phyloP scores from a whole-genome alignment of 1,140 invertebrate genomes.

The Harlomillsia oculata region DNA sequence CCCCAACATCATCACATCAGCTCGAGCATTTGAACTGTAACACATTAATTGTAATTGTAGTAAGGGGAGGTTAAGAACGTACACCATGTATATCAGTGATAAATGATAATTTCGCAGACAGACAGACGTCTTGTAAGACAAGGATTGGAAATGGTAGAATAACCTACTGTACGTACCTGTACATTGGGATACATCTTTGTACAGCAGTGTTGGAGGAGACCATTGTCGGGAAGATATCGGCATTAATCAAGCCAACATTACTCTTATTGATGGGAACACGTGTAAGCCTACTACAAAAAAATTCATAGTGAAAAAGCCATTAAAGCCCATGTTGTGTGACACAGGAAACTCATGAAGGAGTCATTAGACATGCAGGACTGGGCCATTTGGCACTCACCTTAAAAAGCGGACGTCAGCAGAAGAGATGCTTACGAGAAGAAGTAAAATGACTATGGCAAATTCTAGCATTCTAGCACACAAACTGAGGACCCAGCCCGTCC shows the following conservation, averaged over 20 bases:
- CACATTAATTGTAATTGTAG: neutral
- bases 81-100: too few relatives aligned
- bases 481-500: constrained; percentile 36
- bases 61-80: too few relatives aligned
- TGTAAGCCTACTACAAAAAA: constrained; percentile 27
- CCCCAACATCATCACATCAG: constrained; percentile 35
- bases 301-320: constrained; percentile 2
- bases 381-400: constrained; percentile 21
- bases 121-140: neutral
- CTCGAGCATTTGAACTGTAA: constrained; percentile 34
- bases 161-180: too few relatives aligned
- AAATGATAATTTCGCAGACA: too few relatives aligned
- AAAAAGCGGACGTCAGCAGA: constrained; percentile 35
- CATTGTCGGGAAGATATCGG: constrained; percentile 35
- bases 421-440: constrained; percentile 36
- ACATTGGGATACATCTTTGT: constrained; percentile 35
- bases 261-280: constrained; percentile 33
- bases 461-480: constrained; percentile 36
- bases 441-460: constrained; percentile 37
- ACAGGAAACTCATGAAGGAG: neutral
- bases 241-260: constrained; percentile 35
- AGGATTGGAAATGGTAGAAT: neutral
- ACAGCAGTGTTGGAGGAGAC: constrained; percentile 35
- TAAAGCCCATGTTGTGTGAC: neutral
- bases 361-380: too few relatives aligned